Evolutionary conservation across 2,888 invertebrate species (phyloP).

Genomic region (Morpho deidamia): DNA sequence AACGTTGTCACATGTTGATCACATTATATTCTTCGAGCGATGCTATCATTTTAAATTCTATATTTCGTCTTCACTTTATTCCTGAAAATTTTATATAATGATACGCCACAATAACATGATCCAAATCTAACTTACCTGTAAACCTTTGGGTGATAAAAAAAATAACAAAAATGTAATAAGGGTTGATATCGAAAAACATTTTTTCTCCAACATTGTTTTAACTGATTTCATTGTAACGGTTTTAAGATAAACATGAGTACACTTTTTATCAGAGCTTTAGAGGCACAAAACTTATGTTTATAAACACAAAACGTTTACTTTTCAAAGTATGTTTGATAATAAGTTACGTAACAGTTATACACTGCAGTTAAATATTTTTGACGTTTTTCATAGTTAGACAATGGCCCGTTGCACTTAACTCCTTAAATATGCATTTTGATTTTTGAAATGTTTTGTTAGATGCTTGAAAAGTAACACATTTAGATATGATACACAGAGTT

Average conservation of each 20-base stretch:
- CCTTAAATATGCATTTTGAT: slow-evolving; percentile 53
- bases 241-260: slow-evolving; percentile 19
- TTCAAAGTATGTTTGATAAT: slow-evolving; percentile 17
- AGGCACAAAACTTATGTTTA: slow-evolving; percentile 23
- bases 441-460: slow-evolving; percentile 56
- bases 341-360: slow-evolving; percentile 32
- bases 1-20: too few species aligned
- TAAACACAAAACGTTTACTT: slow-evolving; percentile 25
- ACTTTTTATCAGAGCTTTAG: slow-evolving; percentile 26
- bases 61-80: too few species aligned
- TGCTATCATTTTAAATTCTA: too few species aligned
- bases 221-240: slow-evolving; percentile 7
- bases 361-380: slow-evolving; percentile 29
- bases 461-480: slow-evolving; percentile 55
- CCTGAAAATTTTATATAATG: too few species aligned
- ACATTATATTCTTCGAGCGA: too few species aligned
- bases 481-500: slow-evolving; percentile 57
- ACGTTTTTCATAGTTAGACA: slow-evolving; percentile 48
- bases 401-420: slow-evolving; percentile 48
- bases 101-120: too few species aligned
- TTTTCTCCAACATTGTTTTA: slow-evolving; percentile 7
- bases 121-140: slow-evolving; percentile 6
- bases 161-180: slow-evolving; percentile 11
- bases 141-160: slow-evolving; percentile 7
- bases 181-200: slow-evolving; percentile 1